These are phyloP conservation scores for Euura saliciscinereae DNA, from an alignment of 1,140 invertebrate species.

Conservation along the genomic window DNA sequence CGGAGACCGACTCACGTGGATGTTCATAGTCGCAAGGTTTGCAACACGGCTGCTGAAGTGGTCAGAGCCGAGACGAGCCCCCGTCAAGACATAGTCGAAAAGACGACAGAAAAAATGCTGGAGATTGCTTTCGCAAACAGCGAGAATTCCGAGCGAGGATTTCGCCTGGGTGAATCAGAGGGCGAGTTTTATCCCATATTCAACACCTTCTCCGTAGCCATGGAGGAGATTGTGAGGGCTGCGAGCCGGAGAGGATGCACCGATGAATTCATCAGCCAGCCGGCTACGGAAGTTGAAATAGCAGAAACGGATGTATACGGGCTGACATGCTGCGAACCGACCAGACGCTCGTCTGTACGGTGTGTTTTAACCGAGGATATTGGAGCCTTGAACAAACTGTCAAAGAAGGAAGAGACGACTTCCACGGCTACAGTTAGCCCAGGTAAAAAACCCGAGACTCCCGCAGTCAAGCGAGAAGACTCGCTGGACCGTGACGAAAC, in stretches of 20 bases:
- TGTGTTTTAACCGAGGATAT: background rate
- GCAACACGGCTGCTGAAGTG: background rate
- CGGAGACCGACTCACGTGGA: background rate
- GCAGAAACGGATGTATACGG: constrained; percentile 21
- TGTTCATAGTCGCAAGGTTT: background rate
- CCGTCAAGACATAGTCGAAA: constrained; percentile 17
- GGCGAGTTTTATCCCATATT: constrained; percentile 20
- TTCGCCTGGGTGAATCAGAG: constrained; percentile 19
- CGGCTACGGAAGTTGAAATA: constrained; percentile 21
- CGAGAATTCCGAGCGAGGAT: constrained; percentile 14
- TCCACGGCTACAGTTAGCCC: background rate
- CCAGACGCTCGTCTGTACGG: background rate
- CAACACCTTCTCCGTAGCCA: constrained; percentile 17
- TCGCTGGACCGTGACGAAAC: too few relatives aligned
- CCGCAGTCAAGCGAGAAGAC: background rate
- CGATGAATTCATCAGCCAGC: constrained; percentile 9
- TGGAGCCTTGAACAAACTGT: background rate
- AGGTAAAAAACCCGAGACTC: background rate
- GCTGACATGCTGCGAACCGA: background rate
- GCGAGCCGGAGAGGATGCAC: background rate
- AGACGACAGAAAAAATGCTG: constrained; percentile 14
- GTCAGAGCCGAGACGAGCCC: background rate
- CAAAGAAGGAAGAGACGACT: background rate
- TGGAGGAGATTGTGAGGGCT: constrained; percentile 28
- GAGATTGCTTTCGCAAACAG: constrained; percentile 21